These are phyloP conservation scores for Chondrosia reniformis DNA, from an alignment of 37 sponge, comb jelly and placozoan species.

Conservation along the genomic window DNA sequence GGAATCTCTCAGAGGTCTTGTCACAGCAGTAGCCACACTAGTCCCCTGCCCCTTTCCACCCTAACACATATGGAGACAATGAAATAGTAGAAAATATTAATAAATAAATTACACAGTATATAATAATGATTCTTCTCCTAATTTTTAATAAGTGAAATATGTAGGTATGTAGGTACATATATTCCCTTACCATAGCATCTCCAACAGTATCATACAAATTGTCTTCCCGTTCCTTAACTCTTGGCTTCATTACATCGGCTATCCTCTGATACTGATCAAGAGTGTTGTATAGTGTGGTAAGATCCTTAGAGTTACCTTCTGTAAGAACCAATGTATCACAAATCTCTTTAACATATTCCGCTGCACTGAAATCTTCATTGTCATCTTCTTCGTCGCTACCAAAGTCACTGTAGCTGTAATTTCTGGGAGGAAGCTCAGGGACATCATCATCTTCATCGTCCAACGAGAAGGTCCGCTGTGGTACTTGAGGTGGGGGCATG, in stretches of 20 bases:
- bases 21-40: neutral
- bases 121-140: too few relatives aligned
- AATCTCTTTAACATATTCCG: neutral
- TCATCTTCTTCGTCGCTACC: constrained; percentile 37
- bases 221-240: neutral
- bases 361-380: constrained; percentile 12
- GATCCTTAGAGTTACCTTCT: neutral
- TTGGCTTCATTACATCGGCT: neutral
- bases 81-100: too few relatives aligned
- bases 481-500: neutral
- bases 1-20: neutral
- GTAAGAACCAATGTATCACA: neutral
- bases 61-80: neutral
- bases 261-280: constrained; percentile 17
- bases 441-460: constrained; percentile 49
- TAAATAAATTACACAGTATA: too few relatives aligned
- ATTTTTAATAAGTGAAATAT: too few relatives aligned
- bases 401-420: constrained; percentile 57
- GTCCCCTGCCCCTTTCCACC: neutral
- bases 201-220: neutral
- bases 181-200: neutral
- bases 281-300: neutral
- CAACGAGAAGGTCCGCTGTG: neutral
- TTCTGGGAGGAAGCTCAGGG: constrained; percentile 62
- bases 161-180: constrained; percentile 3